phyloP scores from a whole-genome alignment of 2,888 invertebrate species.

The Cremastinae sp. region DNA sequence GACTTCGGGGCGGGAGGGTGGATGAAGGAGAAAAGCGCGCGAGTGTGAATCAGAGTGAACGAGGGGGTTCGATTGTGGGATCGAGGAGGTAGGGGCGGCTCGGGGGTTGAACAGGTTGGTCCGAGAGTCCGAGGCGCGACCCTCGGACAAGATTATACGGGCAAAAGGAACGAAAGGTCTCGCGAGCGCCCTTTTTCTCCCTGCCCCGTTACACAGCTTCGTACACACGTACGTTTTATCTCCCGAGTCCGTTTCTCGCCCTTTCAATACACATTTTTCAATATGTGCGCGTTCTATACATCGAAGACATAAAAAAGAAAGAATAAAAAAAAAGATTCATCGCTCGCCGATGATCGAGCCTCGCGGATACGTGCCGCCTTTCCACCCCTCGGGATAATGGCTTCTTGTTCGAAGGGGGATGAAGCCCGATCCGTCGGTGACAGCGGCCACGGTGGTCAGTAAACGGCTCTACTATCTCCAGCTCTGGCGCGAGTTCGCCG shows the following conservation, averaged over 20 bases:
- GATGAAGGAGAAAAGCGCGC: background rate
- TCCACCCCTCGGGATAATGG: background rate
- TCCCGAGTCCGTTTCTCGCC: no score
- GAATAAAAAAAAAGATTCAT: background rate
- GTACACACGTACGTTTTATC: background rate
- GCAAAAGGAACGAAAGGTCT: constrained; percentile 2
- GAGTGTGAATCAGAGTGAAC: constrained; percentile 14
- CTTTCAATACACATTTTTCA: background rate
- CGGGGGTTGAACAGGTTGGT: constrained; percentile 57
- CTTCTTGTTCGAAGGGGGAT: constrained; percentile 51
- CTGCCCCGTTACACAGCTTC: background rate
- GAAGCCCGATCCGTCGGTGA: constrained; percentile 48
- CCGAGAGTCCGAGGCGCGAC: constrained; percentile 44
- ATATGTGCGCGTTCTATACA: no score
- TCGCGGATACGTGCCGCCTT: background rate
- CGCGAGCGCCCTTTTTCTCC: constrained; percentile 5
- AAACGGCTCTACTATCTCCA: constrained; percentile 70
- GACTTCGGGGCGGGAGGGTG: no score
- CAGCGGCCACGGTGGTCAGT: constrained; percentile 58
- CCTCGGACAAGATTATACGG: constrained; percentile 14
- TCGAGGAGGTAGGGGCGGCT: constrained; percentile 45
- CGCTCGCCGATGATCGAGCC: no score
- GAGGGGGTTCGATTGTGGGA: constrained; percentile 21
- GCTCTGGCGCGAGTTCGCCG: constrained; percentile 73
- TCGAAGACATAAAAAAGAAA: no score